A percentile compares a stretch with the other conserved stretches of the same genome.
These are phyloP conservation scores for Tupiocoris notatus DNA, from an alignment of 2,888 invertebrate genomes.

Conservation along the genomic window DNA sequence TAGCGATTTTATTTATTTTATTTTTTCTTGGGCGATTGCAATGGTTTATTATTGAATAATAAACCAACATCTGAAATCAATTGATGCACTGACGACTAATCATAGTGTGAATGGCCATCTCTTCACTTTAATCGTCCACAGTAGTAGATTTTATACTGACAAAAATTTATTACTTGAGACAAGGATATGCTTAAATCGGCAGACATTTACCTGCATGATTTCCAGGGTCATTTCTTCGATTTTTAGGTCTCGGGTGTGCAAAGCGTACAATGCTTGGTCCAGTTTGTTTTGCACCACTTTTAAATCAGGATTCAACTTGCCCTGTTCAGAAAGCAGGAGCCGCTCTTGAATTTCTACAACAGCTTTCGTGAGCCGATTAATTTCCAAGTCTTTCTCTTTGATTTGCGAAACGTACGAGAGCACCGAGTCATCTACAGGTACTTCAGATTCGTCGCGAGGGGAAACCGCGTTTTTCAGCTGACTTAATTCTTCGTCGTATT, in stretches of 20 bases:
- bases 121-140: neutral
- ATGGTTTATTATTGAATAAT: too few species aligned
- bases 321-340: slow-evolving; percentile 44
- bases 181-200: too few species aligned
- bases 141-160: neutral
- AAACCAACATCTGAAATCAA: too few species aligned
- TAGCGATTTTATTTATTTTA: too few species aligned
- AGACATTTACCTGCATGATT: slow-evolving; percentile 60
- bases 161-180: neutral
- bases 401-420: slow-evolving; percentile 16
- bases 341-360: slow-evolving; percentile 45
- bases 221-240: slow-evolving; percentile 85
- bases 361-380: slow-evolving; percentile 41
- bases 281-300: slow-evolving; percentile 59
- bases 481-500: slow-evolving; percentile 15
- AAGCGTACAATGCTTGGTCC: slow-evolving; percentile 77
- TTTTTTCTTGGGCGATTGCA: too few species aligned
- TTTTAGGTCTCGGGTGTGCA: slow-evolving; percentile 81
- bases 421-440: neutral
- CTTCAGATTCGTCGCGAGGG: too few species aligned
- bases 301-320: slow-evolving; percentile 43
- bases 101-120: neutral
- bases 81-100: too few species aligned
- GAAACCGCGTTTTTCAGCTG: neutral
- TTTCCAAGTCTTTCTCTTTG: slow-evolving; percentile 44